Percentiles rank a stretch among this genome's conserved stretches.
These are phyloP conservation scores for Iselma pallidipennis DNA, from an alignment of 2,888 invertebrate species.

Conservation along the genomic window DNA sequence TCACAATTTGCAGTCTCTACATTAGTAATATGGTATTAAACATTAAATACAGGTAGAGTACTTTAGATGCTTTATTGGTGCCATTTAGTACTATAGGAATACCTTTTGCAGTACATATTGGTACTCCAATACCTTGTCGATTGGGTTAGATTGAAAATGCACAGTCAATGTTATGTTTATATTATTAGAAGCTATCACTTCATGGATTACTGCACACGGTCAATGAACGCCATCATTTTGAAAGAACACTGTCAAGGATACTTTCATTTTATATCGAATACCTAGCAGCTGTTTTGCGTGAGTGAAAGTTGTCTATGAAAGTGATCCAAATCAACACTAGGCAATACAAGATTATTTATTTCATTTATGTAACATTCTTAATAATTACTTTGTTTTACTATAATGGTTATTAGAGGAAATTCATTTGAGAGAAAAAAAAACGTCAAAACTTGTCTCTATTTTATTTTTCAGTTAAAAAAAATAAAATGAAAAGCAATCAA, in stretches of 20 bases:
- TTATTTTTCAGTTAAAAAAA: not conserved
- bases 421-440: not conserved
- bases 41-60: no score
- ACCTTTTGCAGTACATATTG: no score
- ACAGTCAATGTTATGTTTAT: not conserved
- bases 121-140: no score
- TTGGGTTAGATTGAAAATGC: no score
- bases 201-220: not conserved
- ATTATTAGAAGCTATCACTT: not conserved
- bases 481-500: not conserved
- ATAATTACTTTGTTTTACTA: not conserved
- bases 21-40: no score
- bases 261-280: constrained; percentile 15
- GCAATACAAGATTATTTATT: not conserved
- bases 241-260: constrained; percentile 22
- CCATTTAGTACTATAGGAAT: no score
- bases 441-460: not conserved
- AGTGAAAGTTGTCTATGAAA: constrained; percentile 24
- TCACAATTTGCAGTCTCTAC: no score
- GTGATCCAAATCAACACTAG: constrained; percentile 3
- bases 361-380: not conserved
- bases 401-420: not conserved
- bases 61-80: no score
- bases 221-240: constrained; percentile 1
- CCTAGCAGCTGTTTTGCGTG: constrained; percentile 2